phyloP scores from a whole-genome alignment of 2,888 invertebrate genomes.

The Galerucella nymphaeae region DNA sequence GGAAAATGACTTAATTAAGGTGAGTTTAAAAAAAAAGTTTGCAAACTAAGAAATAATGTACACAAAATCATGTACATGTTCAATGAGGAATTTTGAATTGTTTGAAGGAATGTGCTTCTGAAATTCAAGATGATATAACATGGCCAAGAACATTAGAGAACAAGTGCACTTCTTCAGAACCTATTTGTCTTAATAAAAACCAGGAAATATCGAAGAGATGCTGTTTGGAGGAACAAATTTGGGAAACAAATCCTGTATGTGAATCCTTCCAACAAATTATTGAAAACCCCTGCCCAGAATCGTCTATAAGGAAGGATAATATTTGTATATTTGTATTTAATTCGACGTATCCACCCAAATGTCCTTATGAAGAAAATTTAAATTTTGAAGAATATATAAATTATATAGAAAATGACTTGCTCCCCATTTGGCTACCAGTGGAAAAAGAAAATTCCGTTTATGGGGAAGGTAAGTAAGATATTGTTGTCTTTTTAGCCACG shows the following conservation, averaged over 20 bases:
- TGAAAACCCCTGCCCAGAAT: constrained; percentile 47
- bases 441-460: constrained; percentile 39
- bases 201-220: constrained; percentile 33
- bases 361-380: constrained; percentile 48
- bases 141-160: constrained; percentile 34
- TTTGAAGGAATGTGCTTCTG: constrained; percentile 26
- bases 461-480: constrained; percentile 31
- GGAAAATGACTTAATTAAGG: constrained; percentile 13
- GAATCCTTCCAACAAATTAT: constrained; percentile 36
- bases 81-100: no score
- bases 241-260: constrained; percentile 43
- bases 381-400: constrained; percentile 46
- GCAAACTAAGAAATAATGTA: not conserved
- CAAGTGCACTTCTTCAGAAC: constrained; percentile 20
- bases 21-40: constrained; percentile 8
- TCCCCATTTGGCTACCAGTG: constrained; percentile 54
- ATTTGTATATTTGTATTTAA: constrained; percentile 43
- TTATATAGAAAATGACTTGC: constrained; percentile 11
- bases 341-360: constrained; percentile 46
- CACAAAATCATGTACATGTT: no score
- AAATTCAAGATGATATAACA: constrained; percentile 7
- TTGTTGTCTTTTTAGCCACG: no score
- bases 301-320: constrained; percentile 23
- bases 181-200: constrained; percentile 11
- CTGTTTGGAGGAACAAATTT: constrained; percentile 37